phyloP scores from a whole-genome alignment of 2,797 vertebrate species.

The Enteromius unitaeniatus region DNA sequence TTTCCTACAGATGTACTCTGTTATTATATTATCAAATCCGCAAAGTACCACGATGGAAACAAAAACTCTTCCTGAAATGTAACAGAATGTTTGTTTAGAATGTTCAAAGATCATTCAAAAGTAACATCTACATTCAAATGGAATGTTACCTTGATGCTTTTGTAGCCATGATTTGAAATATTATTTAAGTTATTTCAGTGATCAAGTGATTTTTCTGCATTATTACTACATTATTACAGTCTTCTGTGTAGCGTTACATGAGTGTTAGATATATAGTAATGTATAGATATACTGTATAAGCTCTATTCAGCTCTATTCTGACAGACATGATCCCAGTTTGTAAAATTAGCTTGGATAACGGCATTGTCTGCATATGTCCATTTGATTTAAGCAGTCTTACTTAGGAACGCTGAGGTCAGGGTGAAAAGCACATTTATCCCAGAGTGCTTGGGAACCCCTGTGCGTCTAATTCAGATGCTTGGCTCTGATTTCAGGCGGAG shows the following conservation, averaged over 20 bases:
- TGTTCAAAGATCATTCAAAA: not conserved
- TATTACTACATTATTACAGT: not conserved
- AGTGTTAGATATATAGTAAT: too few relatives aligned
- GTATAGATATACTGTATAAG: too few relatives aligned
- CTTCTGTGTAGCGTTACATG: not conserved
- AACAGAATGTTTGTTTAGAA: not conserved
- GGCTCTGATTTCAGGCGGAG: slow-evolving; percentile 55
- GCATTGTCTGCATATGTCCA: slow-evolving; percentile 46
- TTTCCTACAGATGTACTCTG: not conserved
- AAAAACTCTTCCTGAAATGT: not conserved
- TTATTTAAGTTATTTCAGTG: not conserved
- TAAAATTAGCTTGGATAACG: slow-evolving; percentile 31
- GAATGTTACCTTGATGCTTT: not conserved
- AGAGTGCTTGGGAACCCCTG: slow-evolving; percentile 14
- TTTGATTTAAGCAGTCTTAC: slow-evolving; percentile 29
- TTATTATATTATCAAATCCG: not conserved
- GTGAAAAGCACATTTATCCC: slow-evolving; percentile 9
- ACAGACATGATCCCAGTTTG: slow-evolving; percentile 1
- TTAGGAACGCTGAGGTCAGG: slow-evolving; percentile 37
- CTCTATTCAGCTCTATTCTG: not conserved
- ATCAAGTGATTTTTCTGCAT: not conserved
- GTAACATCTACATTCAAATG: not conserved
- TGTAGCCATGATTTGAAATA: not conserved
- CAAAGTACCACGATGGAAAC: not conserved
- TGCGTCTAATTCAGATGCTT: slow-evolving; percentile 43